phyloP scores from a whole-genome alignment of 2,797 vertebrate genomes.

The Liparis tanakae region DNA sequence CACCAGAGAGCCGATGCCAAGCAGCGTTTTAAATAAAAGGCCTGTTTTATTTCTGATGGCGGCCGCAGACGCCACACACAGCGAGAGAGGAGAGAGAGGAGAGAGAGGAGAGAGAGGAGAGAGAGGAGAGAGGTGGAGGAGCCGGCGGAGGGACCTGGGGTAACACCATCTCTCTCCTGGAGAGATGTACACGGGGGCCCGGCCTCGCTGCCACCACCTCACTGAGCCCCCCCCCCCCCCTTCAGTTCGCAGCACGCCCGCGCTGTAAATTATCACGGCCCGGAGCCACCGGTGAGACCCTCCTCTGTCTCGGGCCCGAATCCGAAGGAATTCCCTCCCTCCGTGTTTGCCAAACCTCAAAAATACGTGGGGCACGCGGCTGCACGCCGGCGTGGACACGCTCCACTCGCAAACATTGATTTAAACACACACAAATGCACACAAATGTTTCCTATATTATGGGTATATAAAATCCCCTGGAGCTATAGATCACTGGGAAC shows the following conservation, averaged over 20 bases:
- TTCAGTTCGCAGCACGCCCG: slow-evolving; percentile 63
- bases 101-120: no score
- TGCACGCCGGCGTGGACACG: slow-evolving; percentile 66
- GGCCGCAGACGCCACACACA: slow-evolving; percentile 41
- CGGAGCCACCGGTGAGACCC: slow-evolving; percentile 72
- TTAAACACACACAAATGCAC: slow-evolving; percentile 74
- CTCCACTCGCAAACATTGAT: slow-evolving; percentile 73
- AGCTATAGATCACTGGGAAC: slow-evolving; percentile 74
- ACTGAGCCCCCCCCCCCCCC: slow-evolving; percentile 61
- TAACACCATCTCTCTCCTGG: slow-evolving; percentile 57
- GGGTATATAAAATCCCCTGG: slow-evolving; percentile 63
- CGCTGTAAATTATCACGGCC: slow-evolving; percentile 73
- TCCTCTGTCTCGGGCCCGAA: slow-evolving; percentile 70
- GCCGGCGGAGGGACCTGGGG: slow-evolving; percentile 57
- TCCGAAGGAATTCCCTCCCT: slow-evolving; percentile 75
- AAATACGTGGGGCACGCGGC: slow-evolving; percentile 61
- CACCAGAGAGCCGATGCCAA: slow-evolving; percentile 66
- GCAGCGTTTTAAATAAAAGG: slow-evolving; percentile 62
- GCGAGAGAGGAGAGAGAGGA: slow-evolving; percentile 43
- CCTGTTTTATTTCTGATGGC: slow-evolving; percentile 57
- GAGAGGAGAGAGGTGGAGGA: slow-evolving; percentile 53
- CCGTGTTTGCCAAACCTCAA: slow-evolving; percentile 66
- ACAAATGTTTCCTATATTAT: slow-evolving; percentile 69
- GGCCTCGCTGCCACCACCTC: slow-evolving; percentile 69
- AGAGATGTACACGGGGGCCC: slow-evolving; percentile 63